A percentile compares a stretch with the other conserved stretches of the same genome.
These are phyloP conservation scores for Holcopasites calliopsidis DNA, from an alignment of 1,140 invertebrate genomes.

Conservation along the genomic window DNA sequence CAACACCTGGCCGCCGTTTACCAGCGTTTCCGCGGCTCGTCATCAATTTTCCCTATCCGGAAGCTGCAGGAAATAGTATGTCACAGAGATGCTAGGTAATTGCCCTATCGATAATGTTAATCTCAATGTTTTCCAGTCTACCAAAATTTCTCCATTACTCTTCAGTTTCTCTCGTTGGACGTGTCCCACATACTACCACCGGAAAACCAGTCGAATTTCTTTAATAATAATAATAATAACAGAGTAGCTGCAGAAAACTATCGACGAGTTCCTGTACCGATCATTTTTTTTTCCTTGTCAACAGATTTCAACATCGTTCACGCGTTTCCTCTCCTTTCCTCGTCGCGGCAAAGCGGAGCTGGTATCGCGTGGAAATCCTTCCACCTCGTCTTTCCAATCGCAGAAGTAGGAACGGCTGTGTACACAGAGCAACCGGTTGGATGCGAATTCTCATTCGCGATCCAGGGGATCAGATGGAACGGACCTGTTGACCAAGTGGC, in stretches of 20 bases:
- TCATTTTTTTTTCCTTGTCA: not conserved
- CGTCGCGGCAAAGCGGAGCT: not conserved
- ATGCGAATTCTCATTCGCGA: conserved; percentile 74
- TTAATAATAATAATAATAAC: not conserved
- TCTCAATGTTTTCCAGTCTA: too few species aligned
- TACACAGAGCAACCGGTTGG: conserved; percentile 72
- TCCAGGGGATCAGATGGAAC: conserved; percentile 76
- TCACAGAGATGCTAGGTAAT: too few species aligned
- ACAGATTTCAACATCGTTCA: not conserved
- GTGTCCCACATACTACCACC: not conserved
- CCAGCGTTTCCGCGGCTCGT: not conserved
- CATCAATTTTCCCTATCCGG: conserved; percentile 30
- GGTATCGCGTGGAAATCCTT: conserved; percentile 42
- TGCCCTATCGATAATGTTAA: not conserved
- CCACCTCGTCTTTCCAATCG: not conserved
- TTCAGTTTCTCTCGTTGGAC: not conserved
- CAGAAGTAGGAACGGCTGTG: conserved; percentile 34
- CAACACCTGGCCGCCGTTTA: not conserved
- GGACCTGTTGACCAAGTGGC: conserved; percentile 79
- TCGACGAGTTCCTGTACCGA: not conserved
- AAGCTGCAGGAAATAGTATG: conserved; percentile 34
- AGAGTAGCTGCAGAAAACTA: not conserved
- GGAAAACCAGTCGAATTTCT: not conserved
- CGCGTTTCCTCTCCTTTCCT: not conserved
- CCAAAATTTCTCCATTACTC: too few species aligned